Evolutionary conservation across 2,888 invertebrate species (phyloP), one percentile per base, ranked within the genome.

Genomic region (Bursaphelenchus okinawaensis): DNA sequence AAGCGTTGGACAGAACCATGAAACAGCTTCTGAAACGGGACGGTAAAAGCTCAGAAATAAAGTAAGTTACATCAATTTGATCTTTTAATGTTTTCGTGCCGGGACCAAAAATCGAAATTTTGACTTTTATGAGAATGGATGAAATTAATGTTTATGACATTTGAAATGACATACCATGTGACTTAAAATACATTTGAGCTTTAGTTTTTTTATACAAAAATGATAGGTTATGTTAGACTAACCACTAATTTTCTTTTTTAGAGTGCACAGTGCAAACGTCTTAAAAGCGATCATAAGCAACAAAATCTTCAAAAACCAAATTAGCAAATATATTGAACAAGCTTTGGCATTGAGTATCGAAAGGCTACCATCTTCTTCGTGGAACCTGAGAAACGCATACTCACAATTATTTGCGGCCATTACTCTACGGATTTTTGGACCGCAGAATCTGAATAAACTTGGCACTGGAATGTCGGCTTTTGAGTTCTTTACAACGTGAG

Each of bases 211-310:
- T n/a, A n/a, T n/a, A n/a, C n/a, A n/a, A n/a, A n/a, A n/a, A n/a
- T n/a, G n/a, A n/a, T n/a, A n/a, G n/a, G n/a, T n/a, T n/a, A n/a
- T n/a, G n/a, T n/a, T n/a, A n/a, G n/a, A n/a, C n/a, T n/a, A n/a
- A n/a, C n/a, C n/a, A n/a, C n/a, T 52, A 52, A 52, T 52, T 9
- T 20, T 52, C 9, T 8, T 29, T 26, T 57, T 57, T 51, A 62
- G 62, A 63, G 55, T 62, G n/a, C 62, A 62, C 6, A 4, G 65
- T 9, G 55, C 54, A 9, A 62, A 62, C 20, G 62, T 62, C 22
- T 40, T 62, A 16, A 19, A 28, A 4, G 62, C 27, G 12, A n/a
- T 62, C 26, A n/a, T 62, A 19, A 26, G 26, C 12, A 20, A 20
- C 9, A 62, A 24, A 9, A 27, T 59, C 3, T 59, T 51, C 28